phyloP scores from a whole-genome alignment of 2,113 vertebrate species.

The Cyprinodon brontotheroides region DNA sequence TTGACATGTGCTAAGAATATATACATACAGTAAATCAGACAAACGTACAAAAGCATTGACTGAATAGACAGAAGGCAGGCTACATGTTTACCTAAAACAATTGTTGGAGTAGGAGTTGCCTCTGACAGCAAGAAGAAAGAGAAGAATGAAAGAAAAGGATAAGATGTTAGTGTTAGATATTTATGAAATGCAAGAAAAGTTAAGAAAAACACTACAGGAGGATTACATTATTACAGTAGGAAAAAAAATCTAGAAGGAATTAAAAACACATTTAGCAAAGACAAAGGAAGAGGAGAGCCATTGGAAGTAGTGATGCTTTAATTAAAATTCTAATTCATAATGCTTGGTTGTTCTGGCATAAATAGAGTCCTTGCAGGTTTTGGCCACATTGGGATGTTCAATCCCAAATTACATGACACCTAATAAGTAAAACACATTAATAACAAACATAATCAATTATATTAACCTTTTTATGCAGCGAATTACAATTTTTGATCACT shows the following conservation, averaged over 20 bases:
- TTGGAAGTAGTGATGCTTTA: background rate
- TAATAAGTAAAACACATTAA: background rate
- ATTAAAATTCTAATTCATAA: background rate
- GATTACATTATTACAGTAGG: background rate
- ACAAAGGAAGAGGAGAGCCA: background rate
- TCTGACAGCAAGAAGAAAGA: constrained; percentile 90
- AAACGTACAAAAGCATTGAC: background rate
- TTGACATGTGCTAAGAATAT: background rate
- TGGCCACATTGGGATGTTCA: background rate
- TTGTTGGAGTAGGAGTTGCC: constrained; percentile 92
- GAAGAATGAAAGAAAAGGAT: constrained; percentile 68
- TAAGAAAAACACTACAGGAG: constrained; percentile 8
- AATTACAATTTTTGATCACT: too few relatives aligned
- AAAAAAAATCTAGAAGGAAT: too few relatives aligned
- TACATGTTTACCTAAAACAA: constrained; percentile 93
- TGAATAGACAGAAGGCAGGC: constrained; percentile 18
- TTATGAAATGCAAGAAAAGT: constrained; percentile 27
- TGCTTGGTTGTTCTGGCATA: background rate
- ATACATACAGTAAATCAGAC: background rate
- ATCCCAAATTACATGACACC: background rate
- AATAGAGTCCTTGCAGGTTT: background rate
- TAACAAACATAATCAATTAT: too few relatives aligned
- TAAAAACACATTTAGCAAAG: background rate
- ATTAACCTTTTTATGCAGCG: too few relatives aligned
- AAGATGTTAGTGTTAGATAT: constrained; percentile 57